Percentiles rank a stretch among this genome's conserved stretches.
These are phyloP conservation scores for Eupithecia centaureata DNA, from an alignment of 2,888 invertebrate species.

Conservation along the genomic window DNA sequence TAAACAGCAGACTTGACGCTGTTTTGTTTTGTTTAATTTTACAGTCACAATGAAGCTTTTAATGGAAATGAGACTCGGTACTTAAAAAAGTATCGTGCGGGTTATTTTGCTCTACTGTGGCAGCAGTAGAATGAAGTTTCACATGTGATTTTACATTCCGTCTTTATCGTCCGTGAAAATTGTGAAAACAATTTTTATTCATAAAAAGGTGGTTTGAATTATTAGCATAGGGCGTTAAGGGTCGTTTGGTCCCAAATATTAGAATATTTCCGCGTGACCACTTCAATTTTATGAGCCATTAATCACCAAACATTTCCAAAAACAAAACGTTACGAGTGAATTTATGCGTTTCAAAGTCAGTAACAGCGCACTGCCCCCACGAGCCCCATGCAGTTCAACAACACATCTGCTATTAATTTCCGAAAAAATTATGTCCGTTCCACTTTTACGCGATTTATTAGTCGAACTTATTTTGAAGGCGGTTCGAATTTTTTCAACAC, in stretches of 20 bases:
- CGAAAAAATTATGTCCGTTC: constrained; percentile 73
- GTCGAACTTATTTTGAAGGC: constrained; percentile 78
- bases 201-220: constrained; percentile 35
- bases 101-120: constrained; percentile 22
- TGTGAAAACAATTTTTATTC: constrained; percentile 24
- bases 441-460: constrained; percentile 78
- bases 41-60: constrained; percentile 31
- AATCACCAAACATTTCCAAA: constrained; percentile 76
- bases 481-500: constrained; percentile 71
- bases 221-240: constrained; percentile 38
- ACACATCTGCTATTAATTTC: constrained; percentile 83
- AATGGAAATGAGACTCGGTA: constrained; percentile 31
- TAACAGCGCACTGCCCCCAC: constrained; percentile 62
- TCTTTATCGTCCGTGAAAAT: constrained; percentile 35
- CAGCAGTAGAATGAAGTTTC: constrained; percentile 17
- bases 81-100: constrained; percentile 26
- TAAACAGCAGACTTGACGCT: constrained; percentile 41
- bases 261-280: constrained; percentile 66
- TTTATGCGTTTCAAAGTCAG: constrained; percentile 80
- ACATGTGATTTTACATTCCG: constrained; percentile 23
- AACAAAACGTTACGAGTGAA: constrained; percentile 71
- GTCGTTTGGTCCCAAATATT: constrained; percentile 54
- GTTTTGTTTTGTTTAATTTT: constrained; percentile 41
- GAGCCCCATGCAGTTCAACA: constrained; percentile 70
- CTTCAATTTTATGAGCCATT: constrained; percentile 78